phyloP scores from a whole-genome alignment of 2,888 invertebrate genomes.

The Campoletis raptor region DNA sequence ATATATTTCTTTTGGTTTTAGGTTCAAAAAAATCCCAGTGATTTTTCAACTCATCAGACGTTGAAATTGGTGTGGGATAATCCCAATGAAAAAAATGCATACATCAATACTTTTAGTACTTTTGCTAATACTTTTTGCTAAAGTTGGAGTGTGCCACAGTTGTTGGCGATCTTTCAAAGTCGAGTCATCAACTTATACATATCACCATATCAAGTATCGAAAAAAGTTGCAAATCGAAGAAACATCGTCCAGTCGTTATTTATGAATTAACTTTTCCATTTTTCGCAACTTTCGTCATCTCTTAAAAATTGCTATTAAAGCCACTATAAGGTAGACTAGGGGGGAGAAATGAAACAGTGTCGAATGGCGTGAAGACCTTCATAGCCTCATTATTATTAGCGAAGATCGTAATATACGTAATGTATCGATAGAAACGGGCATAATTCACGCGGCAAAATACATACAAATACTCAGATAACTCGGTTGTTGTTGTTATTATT shows the following conservation, averaged over 20 bases:
- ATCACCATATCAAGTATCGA: too few relatives aligned
- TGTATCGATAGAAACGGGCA: background rate
- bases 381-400: slow-evolving; percentile 47
- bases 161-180: too few relatives aligned
- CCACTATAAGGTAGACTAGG: background rate
- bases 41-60: too few relatives aligned
- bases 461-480: slow-evolving; percentile 20
- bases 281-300: background rate
- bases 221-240: background rate
- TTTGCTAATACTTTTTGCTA: too few relatives aligned
- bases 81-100: too few relatives aligned
- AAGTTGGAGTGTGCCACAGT: too few relatives aligned
- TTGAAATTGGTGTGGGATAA: too few relatives aligned
- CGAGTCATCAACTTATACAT: too few relatives aligned
- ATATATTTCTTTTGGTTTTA: too few relatives aligned
- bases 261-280: background rate
- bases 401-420: slow-evolving; percentile 8
- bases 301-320: background rate
- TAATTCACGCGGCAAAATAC: background rate
- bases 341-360: background rate
- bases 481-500: slow-evolving; percentile 41
- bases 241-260: background rate
- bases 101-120: too few relatives aligned
- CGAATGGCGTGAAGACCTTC: slow-evolving; percentile 36
- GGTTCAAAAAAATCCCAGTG: too few relatives aligned